Base-by-base conservation (phyloP, 2,888 invertebrate genomes). In the Lycocerus yunnanus region DNA sequence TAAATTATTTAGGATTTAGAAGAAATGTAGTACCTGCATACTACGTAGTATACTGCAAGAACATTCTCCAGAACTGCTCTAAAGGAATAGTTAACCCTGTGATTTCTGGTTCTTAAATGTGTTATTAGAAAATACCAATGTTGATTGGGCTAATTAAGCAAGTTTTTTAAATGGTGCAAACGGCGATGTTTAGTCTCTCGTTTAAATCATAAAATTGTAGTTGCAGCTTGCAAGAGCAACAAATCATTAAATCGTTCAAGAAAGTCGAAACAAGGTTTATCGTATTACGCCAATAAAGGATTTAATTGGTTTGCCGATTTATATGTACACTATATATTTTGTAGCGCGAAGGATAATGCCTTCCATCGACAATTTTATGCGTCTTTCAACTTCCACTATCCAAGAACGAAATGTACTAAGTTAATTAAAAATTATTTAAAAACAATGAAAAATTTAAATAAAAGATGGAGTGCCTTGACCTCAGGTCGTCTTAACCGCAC, bases 391-490 rank as follows among this genome's bases (percentile, higher is more conserved):
- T n/a, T n/a, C n/a, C n/a, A n/a, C n/a, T n/a, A n/a, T n/a, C n/a
- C n/a, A n/a, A n/a, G n/a, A n/a, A n/a, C n/a, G n/a, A n/a, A n/a
- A n/a, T n/a, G n/a, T n/a, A n/a, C 9, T 9, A 60, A 16, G 4
- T 16, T 8, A 61, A 61, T 61, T 9, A n/a, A 63, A 63, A 11
- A 8, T 18, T 63, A 63, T 18, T 20, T 63, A 63, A 63, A 63
- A 63, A 63, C 15, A 63, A 63, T 63, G 16, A 43, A n/a, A 21
- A 43, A 63, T 63, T 63, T 63, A 63, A 63, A 63, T 63, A 63
- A 63, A 63, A 43, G 21, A 60, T 27, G 3, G 69, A 69, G 73
- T 76, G 71, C 76, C 77, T 78, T 78, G 78, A 78, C 77, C 78
- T 77, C 27, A 71, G 71, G 76, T 74, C 71, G 71, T n/a, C 68